Base-by-base conservation (phyloP, 2,888 invertebrate species). In the Mesochorus sp. region DNA sequence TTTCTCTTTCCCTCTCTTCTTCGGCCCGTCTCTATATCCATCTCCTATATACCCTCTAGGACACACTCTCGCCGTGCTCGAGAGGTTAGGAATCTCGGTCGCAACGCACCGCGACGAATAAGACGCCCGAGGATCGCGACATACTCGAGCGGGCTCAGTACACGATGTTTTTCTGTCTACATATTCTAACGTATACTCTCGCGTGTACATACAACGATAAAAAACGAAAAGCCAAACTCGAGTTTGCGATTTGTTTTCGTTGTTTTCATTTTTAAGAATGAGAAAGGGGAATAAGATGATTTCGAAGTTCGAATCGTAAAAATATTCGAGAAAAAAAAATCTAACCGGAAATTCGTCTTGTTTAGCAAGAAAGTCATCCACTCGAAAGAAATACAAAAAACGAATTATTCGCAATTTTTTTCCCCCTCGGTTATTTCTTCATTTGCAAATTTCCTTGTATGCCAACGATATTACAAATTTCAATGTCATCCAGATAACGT, bases 61-160 rank as follows among this genome's bases (percentile, higher is more conserved):
- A 24, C 12, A 26, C n/a, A 51, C 44, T 14, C 31, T 39, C 42
- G 44, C 55, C 24, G 28, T 47, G 53, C 53, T 42, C 34, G 12
- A 55, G 53, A 72, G 67, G 70, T 70, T 77, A 74, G 73, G 37
- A 80, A 80, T 64, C 53, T 74, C 24, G 37, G 51, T n/a, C 59
- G 59, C 76, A 57, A 57, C 72, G 59, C 28, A 28, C 10, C 57
- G 42, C 28, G 39, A 47, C 37, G 26, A 51, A 55, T n/a, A 44
- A 26, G 31, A 26, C 14, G 21, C 19, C 39, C n/a, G 47, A 47
- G 47, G 17, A 53, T 14, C n/a, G 51, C 53, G 44, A 68, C 28
- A 31, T 44, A 68, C 26, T 42, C 39, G 12, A 26, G 26, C 53
- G 39, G n/a, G 26, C 53, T 66, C 28, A 62, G 31, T 37, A 14